Evolutionary conservation across 2,113 vertebrate genomes (phyloP).

Genomic region (Australoheros scitulus): DNA sequence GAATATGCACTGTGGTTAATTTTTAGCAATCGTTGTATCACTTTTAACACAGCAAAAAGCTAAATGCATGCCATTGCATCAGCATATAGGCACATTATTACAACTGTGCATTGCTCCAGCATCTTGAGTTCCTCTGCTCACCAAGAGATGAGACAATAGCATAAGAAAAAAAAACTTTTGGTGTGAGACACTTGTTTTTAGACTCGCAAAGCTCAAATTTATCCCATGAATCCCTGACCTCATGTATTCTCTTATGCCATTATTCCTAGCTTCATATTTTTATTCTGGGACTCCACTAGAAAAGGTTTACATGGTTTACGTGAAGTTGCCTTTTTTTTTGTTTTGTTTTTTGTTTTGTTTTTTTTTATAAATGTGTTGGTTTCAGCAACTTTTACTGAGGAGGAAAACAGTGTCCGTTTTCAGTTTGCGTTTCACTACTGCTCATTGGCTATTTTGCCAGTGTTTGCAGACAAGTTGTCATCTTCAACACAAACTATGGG

Average conservation of each 20-base stretch:
- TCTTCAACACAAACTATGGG: too few species aligned
- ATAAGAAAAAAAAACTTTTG: not conserved
- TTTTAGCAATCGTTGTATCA: not conserved
- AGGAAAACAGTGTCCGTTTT: not conserved
- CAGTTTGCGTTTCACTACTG: rapidly evolving
- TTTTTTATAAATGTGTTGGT: not conserved
- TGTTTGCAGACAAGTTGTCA: not conserved
- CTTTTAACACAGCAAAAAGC: not conserved
- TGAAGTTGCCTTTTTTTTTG: not conserved
- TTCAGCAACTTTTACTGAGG: not conserved
- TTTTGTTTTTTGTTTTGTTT: not conserved
- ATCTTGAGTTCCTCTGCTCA: not conserved
- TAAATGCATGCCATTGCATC: not conserved
- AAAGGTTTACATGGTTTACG: not conserved
- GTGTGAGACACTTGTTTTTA: not conserved
- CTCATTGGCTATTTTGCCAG: rapidly evolving
- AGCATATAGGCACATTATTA: rapidly evolving
- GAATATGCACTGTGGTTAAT: not conserved
- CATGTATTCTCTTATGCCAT: not conserved
- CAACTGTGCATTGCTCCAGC: not conserved
- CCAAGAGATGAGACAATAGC: not conserved
- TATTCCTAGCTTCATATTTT: rapidly evolving
- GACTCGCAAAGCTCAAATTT: not conserved
- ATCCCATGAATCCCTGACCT: too few species aligned
- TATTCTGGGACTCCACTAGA: not conserved